Evolutionary conservation across 92 coral and sea anemone genomes (phyloP).

Genomic region (Heliopora coerulea): DNA sequence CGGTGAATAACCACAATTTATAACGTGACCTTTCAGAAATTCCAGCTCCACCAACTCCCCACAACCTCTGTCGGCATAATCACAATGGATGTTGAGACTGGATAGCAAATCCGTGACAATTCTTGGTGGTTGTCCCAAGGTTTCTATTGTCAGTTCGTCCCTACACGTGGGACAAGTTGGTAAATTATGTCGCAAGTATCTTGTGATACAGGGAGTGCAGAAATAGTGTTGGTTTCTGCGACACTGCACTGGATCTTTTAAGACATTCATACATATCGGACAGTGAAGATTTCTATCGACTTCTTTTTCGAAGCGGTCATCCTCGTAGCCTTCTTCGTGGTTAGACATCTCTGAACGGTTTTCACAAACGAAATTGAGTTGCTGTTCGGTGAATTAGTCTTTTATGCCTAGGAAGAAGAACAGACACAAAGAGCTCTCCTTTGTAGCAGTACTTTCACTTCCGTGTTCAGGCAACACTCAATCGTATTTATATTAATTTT

Average conservation of each 20-base stretch:
- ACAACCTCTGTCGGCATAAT: constrained; percentile 48
- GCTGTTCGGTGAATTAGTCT: too few relatives aligned
- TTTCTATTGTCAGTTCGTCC: constrained; percentile 20
- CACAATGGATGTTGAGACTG: constrained; percentile 52
- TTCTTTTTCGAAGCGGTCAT: constrained; percentile 18
- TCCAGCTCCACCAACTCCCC: constrained; percentile 40
- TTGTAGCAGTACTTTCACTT: too few relatives aligned
- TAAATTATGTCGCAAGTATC: constrained; percentile 3
- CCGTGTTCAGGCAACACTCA: too few relatives aligned
- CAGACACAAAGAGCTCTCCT: too few relatives aligned
- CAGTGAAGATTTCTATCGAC: constrained; percentile 57
- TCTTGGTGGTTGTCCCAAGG: constrained; percentile 50
- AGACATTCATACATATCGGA: constrained; percentile 62
- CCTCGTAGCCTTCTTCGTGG: constrained; percentile 13
- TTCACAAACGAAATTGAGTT: too few relatives aligned
- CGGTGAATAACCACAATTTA: constrained; percentile 47
- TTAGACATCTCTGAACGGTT: too few relatives aligned
- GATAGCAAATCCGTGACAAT: constrained; percentile 48
- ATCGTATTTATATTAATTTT: too few relatives aligned
- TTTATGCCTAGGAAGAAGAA: too few relatives aligned
- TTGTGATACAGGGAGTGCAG: constrained; percentile 57
- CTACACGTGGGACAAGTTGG: constrained; percentile 60
- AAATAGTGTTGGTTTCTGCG: constrained; percentile 49
- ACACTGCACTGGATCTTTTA: constrained; percentile 63
- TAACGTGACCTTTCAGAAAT: constrained; percentile 34